Evolutionary conservation across 2,888 invertebrate species (phyloP).

Genomic region (Rhamphomyia laevipes): DNA sequence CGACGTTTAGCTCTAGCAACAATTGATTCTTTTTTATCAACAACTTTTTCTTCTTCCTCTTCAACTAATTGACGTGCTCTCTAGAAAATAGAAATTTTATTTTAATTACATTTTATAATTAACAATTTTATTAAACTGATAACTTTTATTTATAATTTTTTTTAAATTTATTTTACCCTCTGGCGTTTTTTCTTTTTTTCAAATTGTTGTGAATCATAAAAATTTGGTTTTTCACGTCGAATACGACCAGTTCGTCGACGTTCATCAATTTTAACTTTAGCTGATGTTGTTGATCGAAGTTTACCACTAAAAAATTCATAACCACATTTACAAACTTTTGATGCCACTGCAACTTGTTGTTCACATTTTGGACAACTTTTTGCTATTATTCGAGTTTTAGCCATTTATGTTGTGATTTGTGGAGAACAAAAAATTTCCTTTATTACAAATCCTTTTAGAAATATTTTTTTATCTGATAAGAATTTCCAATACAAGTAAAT

Average conservation of each 20-base stretch:
- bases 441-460: no score
- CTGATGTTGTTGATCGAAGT: slow-evolving; percentile 17
- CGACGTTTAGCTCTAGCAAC: slow-evolving; percentile 25
- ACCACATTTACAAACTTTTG: slow-evolving; percentile 62
- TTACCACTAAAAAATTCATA: slow-evolving; percentile 66
- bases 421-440: not conserved
- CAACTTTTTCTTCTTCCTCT: slow-evolving; percentile 24
- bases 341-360: slow-evolving; percentile 67
- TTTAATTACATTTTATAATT: not conserved
- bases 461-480: no score
- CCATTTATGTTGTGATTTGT: slow-evolving; percentile 39
- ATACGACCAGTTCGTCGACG: slow-evolving; percentile 60
- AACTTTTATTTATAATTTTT: not conserved
- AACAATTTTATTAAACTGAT: no score
- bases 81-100: not conserved
- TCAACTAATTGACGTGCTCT: slow-evolving; percentile 1
- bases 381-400: slow-evolving; percentile 57
- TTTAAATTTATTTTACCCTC: slow-evolving; percentile 11
- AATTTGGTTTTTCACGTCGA: slow-evolving; percentile 65
- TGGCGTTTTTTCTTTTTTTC: slow-evolving; percentile 60
- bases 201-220: slow-evolving; percentile 70
- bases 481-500: no score
- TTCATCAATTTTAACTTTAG: slow-evolving; percentile 25
- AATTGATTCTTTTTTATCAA: slow-evolving; percentile 40
- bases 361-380: slow-evolving; percentile 69